These are phyloP conservation scores for Drosophila busckii DNA, from an alignment of 1,140 invertebrate genomes.

Conservation along the genomic window DNA sequence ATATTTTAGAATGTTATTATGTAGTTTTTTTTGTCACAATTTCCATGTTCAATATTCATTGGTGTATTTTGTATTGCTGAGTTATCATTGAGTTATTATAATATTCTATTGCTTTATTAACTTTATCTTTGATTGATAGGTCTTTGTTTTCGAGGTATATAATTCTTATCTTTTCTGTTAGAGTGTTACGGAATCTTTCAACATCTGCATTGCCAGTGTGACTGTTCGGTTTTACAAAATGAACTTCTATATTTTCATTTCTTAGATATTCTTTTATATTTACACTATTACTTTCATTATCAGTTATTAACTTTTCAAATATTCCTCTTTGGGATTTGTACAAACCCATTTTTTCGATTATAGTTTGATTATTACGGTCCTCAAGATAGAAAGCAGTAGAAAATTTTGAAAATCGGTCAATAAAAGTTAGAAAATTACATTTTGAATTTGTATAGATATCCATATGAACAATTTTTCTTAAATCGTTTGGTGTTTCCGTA, in stretches of 20 bases:
- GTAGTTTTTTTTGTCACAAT: conserved; percentile 5
- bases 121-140: conserved; percentile 7
- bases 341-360: conserved; percentile 16
- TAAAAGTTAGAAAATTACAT: conserved; percentile 16
- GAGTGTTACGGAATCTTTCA: conserved; percentile 20
- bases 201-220: conserved; percentile 7
- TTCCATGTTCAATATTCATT: conserved; percentile 1
- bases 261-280: conserved; percentile 24
- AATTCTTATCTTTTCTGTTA: conserved; percentile 27
- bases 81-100: not conserved
- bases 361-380: conserved; percentile 19
- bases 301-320: conserved; percentile 24
- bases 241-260: conserved; percentile 22
- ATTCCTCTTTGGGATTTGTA: conserved; percentile 25
- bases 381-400: conserved; percentile 6
- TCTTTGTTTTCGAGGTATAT: conserved; percentile 16
- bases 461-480: conserved; percentile 20
- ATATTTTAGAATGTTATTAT: conserved; percentile 1
- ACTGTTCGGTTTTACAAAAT: conserved; percentile 27
- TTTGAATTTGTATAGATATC: conserved; percentile 29
- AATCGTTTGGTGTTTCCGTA: conserved; percentile 23
- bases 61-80: not conserved
- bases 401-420: conserved; percentile 27
- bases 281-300: conserved; percentile 23
- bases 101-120: conserved; percentile 4